These are phyloP conservation scores for Streblospio benedicti DNA, from an alignment of 1,140 invertebrate genomes.

Conservation along the genomic window DNA sequence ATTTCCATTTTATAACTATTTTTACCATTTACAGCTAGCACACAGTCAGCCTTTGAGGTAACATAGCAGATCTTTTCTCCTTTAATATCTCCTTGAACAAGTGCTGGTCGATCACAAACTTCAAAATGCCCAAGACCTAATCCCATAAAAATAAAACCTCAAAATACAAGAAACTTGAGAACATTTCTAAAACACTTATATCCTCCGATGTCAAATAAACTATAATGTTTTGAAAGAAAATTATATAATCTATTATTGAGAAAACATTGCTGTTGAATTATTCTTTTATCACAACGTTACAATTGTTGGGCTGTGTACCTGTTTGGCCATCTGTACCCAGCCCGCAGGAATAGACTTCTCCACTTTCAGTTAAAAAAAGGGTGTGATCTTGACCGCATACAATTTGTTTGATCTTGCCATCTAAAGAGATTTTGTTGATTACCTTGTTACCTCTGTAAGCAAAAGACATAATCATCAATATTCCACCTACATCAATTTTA, in stretches of 20 bases:
- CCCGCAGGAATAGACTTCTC: constrained; percentile 78
- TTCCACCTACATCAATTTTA: not conserved
- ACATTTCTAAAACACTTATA: too few relatives aligned
- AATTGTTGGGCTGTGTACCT: constrained; percentile 46
- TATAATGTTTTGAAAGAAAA: not conserved
- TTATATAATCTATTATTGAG: not conserved
- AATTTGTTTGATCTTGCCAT: constrained; percentile 39
- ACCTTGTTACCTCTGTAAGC: not conserved
- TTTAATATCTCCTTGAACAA: constrained; percentile 71
- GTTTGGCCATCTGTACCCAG: constrained; percentile 93
- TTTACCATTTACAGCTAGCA: constrained; percentile 78
- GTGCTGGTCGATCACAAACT: constrained; percentile 21
- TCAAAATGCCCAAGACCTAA: constrained; percentile 39
- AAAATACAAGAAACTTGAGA: too few relatives aligned
- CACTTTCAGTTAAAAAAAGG: constrained; percentile 69
- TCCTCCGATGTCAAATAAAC: not conserved
- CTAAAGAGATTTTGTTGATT: constrained; percentile 8
- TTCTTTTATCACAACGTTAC: not conserved
- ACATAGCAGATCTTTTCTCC: constrained; percentile 72
- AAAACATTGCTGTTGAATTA: not conserved
- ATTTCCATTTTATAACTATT: too few relatives aligned
- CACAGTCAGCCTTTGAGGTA: constrained; percentile 71
- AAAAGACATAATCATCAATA: not conserved
- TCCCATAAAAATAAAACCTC: constrained; percentile 4
- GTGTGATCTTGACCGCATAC: constrained; percentile 82